These are phyloP conservation scores for Danio choprae DNA, from an alignment of 2,797 vertebrate genomes.

Conservation along the genomic window DNA sequence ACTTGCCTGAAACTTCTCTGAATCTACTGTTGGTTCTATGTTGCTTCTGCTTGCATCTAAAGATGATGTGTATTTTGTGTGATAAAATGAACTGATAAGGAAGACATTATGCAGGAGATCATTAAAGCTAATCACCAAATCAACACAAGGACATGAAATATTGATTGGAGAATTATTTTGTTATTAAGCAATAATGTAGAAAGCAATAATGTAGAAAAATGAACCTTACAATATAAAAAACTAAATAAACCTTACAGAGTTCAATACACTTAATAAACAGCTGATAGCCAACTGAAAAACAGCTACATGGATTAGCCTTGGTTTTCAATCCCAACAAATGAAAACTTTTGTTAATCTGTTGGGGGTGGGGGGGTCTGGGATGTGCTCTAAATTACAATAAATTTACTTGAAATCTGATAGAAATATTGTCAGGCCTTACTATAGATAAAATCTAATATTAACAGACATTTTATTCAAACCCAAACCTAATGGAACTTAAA, in stretches of 20 bases:
- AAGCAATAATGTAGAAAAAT: neutral
- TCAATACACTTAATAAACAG: neutral
- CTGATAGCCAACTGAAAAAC: neutral
- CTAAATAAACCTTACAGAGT: conserved; percentile 1
- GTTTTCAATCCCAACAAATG: no score
- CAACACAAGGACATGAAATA: neutral
- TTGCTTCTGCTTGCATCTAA: neutral
- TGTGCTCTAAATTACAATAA: no score
- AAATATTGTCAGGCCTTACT: no score
- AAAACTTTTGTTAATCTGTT: no score
- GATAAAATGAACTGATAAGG: neutral
- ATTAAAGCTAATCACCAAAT: neutral
- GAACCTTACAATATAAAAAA: no score
- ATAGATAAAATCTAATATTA: no score
- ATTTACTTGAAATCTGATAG: no score
- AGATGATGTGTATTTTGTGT: neutral
- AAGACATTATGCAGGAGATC: neutral
- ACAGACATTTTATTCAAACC: no score
- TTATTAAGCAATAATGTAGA: neutral
- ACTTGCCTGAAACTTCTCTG: conserved; percentile 19
- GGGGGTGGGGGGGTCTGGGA: no score
- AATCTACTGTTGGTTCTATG: neutral
- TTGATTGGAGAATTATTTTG: neutral
- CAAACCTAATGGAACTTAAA: no score
- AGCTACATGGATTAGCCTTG: neutral